Percentiles rank a stretch among this genome's conserved stretches.
phyloP scores from a whole-genome alignment of 1,140 invertebrate genomes.

The Penaeus chinensis region DNA sequence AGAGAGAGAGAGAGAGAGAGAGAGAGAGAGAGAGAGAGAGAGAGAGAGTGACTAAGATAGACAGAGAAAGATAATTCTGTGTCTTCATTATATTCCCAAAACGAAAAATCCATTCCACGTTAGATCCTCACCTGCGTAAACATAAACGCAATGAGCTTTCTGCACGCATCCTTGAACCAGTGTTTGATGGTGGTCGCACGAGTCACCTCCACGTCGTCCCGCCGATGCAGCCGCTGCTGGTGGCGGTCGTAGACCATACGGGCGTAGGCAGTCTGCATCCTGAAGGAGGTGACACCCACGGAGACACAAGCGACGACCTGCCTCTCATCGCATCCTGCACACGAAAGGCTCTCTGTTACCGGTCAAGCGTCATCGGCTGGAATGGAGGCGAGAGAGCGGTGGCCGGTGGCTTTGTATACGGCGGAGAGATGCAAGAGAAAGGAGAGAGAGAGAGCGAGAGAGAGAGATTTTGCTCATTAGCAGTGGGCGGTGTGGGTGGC shows the following conservation, averaged over 20 bases:
- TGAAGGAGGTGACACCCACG: neutral
- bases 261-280: slow-evolving; percentile 48
- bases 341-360: neutral
- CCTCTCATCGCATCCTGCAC: neutral
- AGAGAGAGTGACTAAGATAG: no score
- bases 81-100: no score
- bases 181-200: slow-evolving; percentile 4
- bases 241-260: slow-evolving; percentile 40
- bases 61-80: no score
- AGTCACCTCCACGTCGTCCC: neutral
- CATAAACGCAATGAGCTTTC: slow-evolving; percentile 42
- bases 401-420: neutral
- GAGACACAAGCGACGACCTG: neutral
- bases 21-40: no score
- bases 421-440: neutral
- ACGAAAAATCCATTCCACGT: no score
- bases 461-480: no score
- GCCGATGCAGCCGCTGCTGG: slow-evolving; percentile 4
- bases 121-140: slow-evolving; percentile 45
- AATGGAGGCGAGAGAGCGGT: no score
- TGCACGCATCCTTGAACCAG: slow-evolving; percentile 37
- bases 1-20: no score
- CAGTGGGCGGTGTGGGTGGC: no score
- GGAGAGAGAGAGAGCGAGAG: neutral
- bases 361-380: no score